Conservation (phyloP, 2,888 invertebrate genomes). For the Drosophila mulleri region DNA sequence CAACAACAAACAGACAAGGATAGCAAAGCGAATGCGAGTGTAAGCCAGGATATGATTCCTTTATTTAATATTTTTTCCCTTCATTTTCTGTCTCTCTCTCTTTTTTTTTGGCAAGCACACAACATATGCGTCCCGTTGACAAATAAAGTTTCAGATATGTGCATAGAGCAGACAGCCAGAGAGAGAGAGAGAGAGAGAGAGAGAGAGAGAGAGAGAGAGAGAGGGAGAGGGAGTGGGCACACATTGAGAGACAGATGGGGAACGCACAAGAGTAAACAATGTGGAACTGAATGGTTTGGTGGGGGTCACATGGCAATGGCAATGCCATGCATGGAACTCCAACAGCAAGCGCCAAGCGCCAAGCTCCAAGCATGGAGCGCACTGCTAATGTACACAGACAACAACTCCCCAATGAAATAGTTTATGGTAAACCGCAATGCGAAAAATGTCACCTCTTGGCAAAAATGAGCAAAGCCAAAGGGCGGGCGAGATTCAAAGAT, state of each 20-base stretch:
- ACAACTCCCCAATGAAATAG: conserved; percentile 79
- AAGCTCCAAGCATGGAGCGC: conserved; percentile 25
- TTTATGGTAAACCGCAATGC: conserved; percentile 85
- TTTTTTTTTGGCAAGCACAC: conserved; percentile 67
- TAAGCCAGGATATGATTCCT: conserved; percentile 49
- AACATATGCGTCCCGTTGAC: conserved; percentile 77
- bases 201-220: neutral
- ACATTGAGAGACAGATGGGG: conserved; percentile 56
- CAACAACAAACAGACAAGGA: conserved; percentile 43
- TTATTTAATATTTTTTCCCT: conserved; percentile 49
- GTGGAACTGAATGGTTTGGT: conserved; percentile 40
- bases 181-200: neutral
- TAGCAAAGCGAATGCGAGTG: conserved; percentile 10
- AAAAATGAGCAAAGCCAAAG: conserved; percentile 68
- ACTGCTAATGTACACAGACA: conserved; percentile 64
- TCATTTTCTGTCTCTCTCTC: neutral
- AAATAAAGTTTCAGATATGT: conserved; percentile 77
- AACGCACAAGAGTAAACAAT: conserved; percentile 76
- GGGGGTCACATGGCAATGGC: conserved; percentile 8
- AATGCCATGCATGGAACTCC: conserved; percentile 26
- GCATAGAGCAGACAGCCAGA: conserved; percentile 38
- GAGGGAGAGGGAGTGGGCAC: conserved; percentile 2
- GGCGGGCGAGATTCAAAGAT: conserved; percentile 52
- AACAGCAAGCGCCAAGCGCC: conserved; percentile 7
- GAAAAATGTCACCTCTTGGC: conserved; percentile 84